Percentiles rank a stretch among this genome's conserved stretches.
Evolutionary conservation across 2,888 invertebrate species (phyloP).

Genomic region (Drosophila planitibia): DNA sequence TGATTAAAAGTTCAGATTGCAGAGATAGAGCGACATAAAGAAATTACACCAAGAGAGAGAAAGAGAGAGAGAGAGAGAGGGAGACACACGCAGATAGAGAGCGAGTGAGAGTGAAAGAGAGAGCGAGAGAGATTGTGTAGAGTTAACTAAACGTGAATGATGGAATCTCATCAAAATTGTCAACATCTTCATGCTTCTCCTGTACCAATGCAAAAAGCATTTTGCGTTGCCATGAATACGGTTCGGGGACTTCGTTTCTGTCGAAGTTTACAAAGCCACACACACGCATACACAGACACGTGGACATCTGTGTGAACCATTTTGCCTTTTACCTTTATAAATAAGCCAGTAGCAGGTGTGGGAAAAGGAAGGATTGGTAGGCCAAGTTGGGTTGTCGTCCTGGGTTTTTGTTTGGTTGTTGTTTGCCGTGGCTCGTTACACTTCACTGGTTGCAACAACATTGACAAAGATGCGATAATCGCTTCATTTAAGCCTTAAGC

Average conservation of each 20-base stretch:
- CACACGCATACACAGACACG: constrained; percentile 12
- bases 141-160: constrained; percentile 38
- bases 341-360: constrained; percentile 30
- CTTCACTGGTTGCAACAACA: constrained; percentile 65
- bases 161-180: constrained; percentile 45
- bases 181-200: constrained; percentile 17
- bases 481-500: constrained; percentile 76
- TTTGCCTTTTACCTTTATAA: constrained; percentile 47
- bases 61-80: background rate
- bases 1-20: constrained; percentile 49
- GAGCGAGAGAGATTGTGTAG: background rate
- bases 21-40: background rate
- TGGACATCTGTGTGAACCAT: constrained; percentile 20
- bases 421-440: constrained; percentile 59
- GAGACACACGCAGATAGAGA: too few relatives aligned
- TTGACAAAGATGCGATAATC: constrained; percentile 81
- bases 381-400: constrained; percentile 20
- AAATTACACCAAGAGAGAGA: background rate
- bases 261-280: constrained; percentile 56
- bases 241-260: constrained; percentile 26
- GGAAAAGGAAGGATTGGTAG: constrained; percentile 10
- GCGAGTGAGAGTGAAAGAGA: too few relatives aligned
- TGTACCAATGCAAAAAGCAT: constrained; percentile 33
- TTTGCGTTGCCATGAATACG: constrained; percentile 40
- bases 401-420: constrained; percentile 49